phyloP scores from a whole-genome alignment of 2,888 invertebrate species.

The Nasonia oneida region DNA sequence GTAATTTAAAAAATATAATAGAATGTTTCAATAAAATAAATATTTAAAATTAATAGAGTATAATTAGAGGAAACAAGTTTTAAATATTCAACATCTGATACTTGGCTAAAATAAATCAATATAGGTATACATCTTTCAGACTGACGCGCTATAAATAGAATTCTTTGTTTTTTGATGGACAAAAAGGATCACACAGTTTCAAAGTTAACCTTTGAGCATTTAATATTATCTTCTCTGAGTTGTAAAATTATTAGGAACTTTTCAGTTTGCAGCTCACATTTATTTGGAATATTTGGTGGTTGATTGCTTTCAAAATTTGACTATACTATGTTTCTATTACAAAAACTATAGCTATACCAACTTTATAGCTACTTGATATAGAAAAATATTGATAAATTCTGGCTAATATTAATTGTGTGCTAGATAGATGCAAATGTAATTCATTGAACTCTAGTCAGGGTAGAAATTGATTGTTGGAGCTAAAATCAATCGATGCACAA shows the following conservation, averaged over 20 bases:
- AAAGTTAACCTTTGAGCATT: not conserved
- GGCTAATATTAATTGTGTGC: not conserved
- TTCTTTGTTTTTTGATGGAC: slow-evolving; percentile 45
- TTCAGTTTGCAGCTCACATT: not conserved
- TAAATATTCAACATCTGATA: not conserved
- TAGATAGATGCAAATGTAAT: not conserved
- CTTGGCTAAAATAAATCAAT: not conserved
- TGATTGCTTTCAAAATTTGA: not conserved
- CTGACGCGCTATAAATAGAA: slow-evolving; percentile 29
- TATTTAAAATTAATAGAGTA: not conserved
- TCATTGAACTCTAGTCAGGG: not conserved
- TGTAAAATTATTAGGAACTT: not conserved
- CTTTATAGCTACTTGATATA: not conserved
- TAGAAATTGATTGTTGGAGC: not conserved
- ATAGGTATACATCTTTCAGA: not conserved
- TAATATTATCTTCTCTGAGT: not conserved
- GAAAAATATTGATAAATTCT: not conserved
- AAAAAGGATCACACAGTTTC: slow-evolving; percentile 15
- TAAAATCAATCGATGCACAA: not conserved
- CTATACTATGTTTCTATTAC: not conserved
- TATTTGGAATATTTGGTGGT: not conserved
- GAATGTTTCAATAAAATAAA: not conserved
- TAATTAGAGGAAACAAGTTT: not conserved
- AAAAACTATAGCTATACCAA: not conserved
- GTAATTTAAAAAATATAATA: slow-evolving; percentile 74